These are phyloP conservation scores for Tragelaphus eurycerus DNA, from an alignment of 2,797 vertebrate genomes.

Conservation along the genomic window DNA sequence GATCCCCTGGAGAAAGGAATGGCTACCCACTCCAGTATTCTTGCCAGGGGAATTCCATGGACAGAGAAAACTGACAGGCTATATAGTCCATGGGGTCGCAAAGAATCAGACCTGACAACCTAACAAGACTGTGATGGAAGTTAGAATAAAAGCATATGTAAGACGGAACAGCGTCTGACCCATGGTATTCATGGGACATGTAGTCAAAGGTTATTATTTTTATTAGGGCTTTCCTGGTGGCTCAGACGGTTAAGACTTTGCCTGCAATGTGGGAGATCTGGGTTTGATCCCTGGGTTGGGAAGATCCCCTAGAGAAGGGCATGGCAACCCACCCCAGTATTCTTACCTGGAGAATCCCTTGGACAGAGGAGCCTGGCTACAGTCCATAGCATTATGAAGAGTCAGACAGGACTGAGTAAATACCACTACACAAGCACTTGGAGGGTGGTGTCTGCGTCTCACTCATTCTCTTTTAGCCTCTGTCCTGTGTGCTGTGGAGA, in stretches of 20 bases:
- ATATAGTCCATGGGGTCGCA: background rate
- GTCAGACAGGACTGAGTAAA: background rate
- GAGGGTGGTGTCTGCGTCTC: no score
- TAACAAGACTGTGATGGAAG: background rate
- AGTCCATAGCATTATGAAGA: background rate
- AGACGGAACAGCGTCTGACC: no score
- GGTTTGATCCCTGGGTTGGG: background rate
- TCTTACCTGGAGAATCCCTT: background rate
- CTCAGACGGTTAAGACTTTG: background rate
- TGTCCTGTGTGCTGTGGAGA: accelerated
- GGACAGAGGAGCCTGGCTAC: background rate
- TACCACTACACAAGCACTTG: no score
- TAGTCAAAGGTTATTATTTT: background rate
- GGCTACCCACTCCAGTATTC: no score
- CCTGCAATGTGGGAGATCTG: background rate
- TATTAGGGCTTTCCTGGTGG: background rate
- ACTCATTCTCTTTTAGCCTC: background rate
- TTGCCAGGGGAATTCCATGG: no score
- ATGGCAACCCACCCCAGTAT: background rate
- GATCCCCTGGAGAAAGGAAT: no score
- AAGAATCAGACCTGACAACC: background rate
- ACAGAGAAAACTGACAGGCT: background rate
- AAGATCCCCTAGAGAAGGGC: background rate
- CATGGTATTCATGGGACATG: accelerated
- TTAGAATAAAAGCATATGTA: background rate